Conservation (phyloP, 1,140 invertebrate genomes). For the Linepithema humile region DNA sequence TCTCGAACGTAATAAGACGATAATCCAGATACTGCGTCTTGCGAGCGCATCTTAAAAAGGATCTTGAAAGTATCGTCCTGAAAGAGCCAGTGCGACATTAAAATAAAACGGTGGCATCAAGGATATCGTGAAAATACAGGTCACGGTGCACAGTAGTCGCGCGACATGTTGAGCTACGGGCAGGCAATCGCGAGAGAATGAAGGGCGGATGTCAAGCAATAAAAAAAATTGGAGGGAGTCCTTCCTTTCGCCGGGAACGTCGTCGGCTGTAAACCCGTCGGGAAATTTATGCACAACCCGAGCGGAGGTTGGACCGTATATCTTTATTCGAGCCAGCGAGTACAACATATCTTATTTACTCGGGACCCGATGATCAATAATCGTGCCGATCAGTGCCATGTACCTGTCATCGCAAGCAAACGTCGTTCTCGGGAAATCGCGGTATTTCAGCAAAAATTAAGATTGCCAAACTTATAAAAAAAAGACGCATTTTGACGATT, state of each 20-base stretch:
- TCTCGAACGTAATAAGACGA: neutral
- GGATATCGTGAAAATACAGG: constrained; percentile 58
- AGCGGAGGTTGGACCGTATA: constrained; percentile 7
- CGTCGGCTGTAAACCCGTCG: constrained; percentile 4
- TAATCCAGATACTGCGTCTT: constrained; percentile 2
- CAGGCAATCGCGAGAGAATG: neutral
- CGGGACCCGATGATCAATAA: constrained; percentile 37
- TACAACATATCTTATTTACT: neutral
- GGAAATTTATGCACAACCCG: constrained; percentile 2
- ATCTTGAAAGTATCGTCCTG: neutral
- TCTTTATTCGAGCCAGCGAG: constrained; percentile 28
- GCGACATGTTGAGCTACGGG: neutral
- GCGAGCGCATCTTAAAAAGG: constrained; percentile 9
- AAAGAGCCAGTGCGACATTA: constrained; percentile 39
- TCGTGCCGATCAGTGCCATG: constrained; percentile 15
- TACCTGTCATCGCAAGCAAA: neutral
- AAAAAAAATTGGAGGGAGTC: constrained; percentile 40
- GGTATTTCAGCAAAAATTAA: constrained; percentile 11
- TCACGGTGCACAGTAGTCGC: constrained; percentile 38
- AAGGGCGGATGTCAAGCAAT: constrained; percentile 12
- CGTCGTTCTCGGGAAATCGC: neutral
- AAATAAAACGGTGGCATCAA: constrained; percentile 52
- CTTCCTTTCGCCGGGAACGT: constrained; percentile 28
- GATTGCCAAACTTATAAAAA: neutral
- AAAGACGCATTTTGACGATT: neutral